Evolutionary conservation across 64 coral and sea anemone species (phyloP).

Genomic region (Anthopleura sola): DNA sequence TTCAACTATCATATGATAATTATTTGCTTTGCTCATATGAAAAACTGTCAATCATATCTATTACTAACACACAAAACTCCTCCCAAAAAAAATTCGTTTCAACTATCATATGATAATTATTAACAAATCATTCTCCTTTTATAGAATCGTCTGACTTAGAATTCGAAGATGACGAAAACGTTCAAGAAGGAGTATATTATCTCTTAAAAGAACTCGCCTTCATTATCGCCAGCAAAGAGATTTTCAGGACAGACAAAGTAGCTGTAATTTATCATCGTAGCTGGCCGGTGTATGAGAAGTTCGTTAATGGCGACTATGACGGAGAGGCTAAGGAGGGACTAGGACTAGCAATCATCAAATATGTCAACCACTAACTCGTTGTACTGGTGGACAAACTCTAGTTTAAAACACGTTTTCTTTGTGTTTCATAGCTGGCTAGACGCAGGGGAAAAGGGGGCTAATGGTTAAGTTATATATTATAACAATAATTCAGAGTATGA

Average conservation of each 20-base stretch:
- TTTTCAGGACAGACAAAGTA: constrained; percentile 50
- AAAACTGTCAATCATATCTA: no score
- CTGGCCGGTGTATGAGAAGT: constrained; percentile 68
- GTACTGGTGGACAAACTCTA: no score
- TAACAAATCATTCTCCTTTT: background rate
- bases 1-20: no score
- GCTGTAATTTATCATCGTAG: constrained; percentile 67
- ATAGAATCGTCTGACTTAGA: constrained; percentile 40
- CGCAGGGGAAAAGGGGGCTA: no score
- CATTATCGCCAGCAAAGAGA: constrained; percentile 58
- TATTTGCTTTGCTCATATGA: no score
- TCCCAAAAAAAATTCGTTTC: no score
- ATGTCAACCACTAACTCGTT: background rate
- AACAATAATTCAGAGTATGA: no score
- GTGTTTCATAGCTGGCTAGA: no score
- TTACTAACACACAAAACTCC: no score
- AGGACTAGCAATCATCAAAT: constrained; percentile 53
- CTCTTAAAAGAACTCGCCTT: constrained; percentile 61
- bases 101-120: background rate
- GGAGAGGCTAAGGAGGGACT: constrained; percentile 54
- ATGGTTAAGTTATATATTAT: no score
- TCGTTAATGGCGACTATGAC: constrained; percentile 65
- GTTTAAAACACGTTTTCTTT: no score
- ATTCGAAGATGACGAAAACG: constrained; percentile 52
- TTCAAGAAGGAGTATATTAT: constrained; percentile 70